Conservation (phyloP, 2,797 vertebrate species). For the Decapterus maruadsi region DNA sequence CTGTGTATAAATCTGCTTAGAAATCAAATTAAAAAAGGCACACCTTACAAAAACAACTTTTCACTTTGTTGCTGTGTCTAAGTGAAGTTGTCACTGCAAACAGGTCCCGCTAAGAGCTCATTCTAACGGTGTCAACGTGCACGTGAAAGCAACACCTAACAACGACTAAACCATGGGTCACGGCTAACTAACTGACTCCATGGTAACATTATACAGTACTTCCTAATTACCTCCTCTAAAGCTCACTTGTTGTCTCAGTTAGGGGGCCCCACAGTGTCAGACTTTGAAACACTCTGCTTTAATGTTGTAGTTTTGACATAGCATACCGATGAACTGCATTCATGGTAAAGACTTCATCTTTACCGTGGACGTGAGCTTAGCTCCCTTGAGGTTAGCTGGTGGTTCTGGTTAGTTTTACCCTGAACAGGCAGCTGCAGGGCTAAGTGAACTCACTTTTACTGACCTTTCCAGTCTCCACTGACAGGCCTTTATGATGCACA, state of each 20-base stretch:
- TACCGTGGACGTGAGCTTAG: conserved; percentile 4
- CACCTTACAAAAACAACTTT: not conserved
- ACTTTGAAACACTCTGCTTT: not conserved
- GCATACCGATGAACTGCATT: conserved; percentile 10
- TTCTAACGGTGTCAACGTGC: not conserved
- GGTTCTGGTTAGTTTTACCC: conserved; percentile 56
- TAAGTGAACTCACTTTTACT: conserved; percentile 54
- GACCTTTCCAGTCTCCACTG: conserved; percentile 48
- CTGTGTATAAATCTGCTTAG: not conserved
- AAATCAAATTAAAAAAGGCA: not conserved
- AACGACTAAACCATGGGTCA: not conserved
- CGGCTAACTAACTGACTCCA: not conserved
- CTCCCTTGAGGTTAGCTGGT: conserved; percentile 50
- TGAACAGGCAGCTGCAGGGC: conserved; percentile 53
- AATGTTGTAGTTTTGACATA: not conserved
- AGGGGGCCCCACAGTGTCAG: too few species aligned
- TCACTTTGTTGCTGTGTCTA: not conserved
- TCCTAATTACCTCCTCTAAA: not conserved
- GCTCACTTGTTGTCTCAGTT: not conserved
- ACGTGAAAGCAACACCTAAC: not conserved
- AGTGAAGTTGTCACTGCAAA: not conserved
- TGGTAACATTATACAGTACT: not conserved
- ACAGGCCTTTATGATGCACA: conserved; percentile 53
- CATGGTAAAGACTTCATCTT: not conserved
- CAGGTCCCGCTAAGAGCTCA: not conserved